Conservation (phyloP, 2,113 vertebrate genomes). For the Scalopus aquaticus region DNA sequence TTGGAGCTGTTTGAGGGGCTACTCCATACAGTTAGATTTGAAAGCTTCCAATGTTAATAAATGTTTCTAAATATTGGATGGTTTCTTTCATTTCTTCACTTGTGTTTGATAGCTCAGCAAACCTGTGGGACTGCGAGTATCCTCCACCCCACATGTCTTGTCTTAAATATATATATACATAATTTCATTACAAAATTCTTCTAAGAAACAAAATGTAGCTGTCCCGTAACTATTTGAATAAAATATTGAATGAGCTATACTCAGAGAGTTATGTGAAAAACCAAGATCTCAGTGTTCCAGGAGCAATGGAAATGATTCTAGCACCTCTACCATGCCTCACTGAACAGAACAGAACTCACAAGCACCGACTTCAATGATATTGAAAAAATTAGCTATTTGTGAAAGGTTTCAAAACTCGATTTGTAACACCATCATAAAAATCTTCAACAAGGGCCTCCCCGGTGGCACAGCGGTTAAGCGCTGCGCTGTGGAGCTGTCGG, state of each 20-base stretch:
- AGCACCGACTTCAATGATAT: not conserved
- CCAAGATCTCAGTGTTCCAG: not conserved
- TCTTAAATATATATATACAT: too few relatives aligned
- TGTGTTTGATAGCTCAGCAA: slow-evolving; percentile 83
- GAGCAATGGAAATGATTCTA: not conserved
- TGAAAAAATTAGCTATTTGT: not conserved
- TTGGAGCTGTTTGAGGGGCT: slow-evolving; percentile 83
- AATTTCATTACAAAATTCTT: too few relatives aligned
- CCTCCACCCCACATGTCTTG: too few relatives aligned
- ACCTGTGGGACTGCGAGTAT: slow-evolving; percentile 62
- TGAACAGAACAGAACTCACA: not conserved
- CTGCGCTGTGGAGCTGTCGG: too few relatives aligned
- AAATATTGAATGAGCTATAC: not conserved
- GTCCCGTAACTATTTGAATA: not conserved
- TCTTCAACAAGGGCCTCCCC: not conserved
- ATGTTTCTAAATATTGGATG: slow-evolving; percentile 90
- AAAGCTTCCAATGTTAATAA: slow-evolving; percentile 85
- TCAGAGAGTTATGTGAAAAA: not conserved
- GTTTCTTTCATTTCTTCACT: slow-evolving; percentile 85
- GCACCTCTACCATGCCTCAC: not conserved
- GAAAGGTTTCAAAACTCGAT: not conserved
- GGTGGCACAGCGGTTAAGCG: too few relatives aligned
- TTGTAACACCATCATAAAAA: not conserved
- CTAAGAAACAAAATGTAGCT: not conserved
- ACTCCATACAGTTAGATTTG: slow-evolving; percentile 82